phyloP scores from a whole-genome alignment of 2,113 vertebrate genomes.

The Tenebrosternarchus preto region DNA sequence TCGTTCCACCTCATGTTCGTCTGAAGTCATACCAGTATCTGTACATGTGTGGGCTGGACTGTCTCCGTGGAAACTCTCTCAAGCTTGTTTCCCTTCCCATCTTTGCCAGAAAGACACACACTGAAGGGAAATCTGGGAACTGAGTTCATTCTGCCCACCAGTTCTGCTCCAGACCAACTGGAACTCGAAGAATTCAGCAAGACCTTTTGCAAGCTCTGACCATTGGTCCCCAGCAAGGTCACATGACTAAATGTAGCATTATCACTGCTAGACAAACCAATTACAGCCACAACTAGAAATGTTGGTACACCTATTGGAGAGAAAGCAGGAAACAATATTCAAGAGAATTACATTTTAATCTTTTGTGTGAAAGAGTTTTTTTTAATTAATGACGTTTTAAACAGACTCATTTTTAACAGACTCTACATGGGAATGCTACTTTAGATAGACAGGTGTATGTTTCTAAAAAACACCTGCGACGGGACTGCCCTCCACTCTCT shows the following conservation, averaged over 20 bases:
- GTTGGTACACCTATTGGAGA: constrained; percentile 62
- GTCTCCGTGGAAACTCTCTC: constrained; percentile 73
- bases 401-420: too few species aligned
- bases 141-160: constrained; percentile 68
- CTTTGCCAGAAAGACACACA: constrained; percentile 67
- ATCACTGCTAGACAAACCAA: constrained; percentile 59
- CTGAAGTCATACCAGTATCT: constrained; percentile 68
- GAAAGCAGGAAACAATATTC: neutral
- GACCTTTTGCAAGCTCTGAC: constrained; percentile 65
- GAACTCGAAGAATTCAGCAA: constrained; percentile 65
- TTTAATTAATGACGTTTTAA: too few species aligned
- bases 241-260: constrained; percentile 68
- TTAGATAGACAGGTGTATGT: neutral
- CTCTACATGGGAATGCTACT: too few species aligned
- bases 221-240: constrained; percentile 67
- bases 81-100: constrained; percentile 65
- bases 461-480: constrained; percentile 72
- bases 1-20: too few species aligned
- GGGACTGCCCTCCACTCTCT: constrained; percentile 77
- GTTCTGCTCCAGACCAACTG: constrained; percentile 61
- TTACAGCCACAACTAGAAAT: constrained; percentile 73
- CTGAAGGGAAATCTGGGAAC: constrained; percentile 71
- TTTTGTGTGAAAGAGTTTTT: too few species aligned
- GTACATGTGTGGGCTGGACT: constrained; percentile 71
- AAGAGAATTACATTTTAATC: neutral